Evolutionary conservation across 37 sponge, comb jelly and placozoan species (phyloP), one percentile per base, ranked within the genome.

Genomic region (Agelas oroides): DNA sequence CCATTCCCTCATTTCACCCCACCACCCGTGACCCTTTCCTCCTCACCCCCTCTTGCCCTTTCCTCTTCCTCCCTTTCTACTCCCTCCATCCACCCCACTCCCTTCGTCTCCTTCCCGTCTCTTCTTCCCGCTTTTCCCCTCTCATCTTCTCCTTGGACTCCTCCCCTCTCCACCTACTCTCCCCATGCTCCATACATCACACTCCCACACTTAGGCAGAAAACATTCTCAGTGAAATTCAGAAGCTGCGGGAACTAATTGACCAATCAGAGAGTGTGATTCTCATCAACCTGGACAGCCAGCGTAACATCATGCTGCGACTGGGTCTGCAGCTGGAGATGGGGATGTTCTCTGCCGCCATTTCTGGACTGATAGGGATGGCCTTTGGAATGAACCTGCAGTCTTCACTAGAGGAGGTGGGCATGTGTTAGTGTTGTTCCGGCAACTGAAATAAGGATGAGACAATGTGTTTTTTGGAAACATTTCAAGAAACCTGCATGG

Each of bases 361-460:
- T 5, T 70, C 85, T 65, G 90, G 90, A 5, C 80, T 89, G 24
- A 59, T 89, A 21, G 90, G 90, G 19, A 71, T 89, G 52, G 90
- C 90, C 25, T 89, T 89, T 84, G 90, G 90, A 30, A 89, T 89
- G 90, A 89, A 89, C 37, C 78, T 89, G n/a, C 70, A 89, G 46
- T 89, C 90, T 21, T 89, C 85, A 16, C 72, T 89, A 38, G 90
- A 89, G 68, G 85, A 84, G 66, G 90, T 46, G 46, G 3, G 46
- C 8, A 8, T 46, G 46, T 46, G 46, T 46, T 3, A 12, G 46
- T 46, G 46, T 46, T n/a, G n/a, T n/a, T n/a, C n/a, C n/a, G n/a
- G n/a, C n/a, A n/a, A n/a, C n/a, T n/a, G n/a, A n/a, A n/a, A n/a
- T n/a, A n/a, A n/a, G n/a, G n/a, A n/a, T n/a, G n/a, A n/a, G n/a